phyloP scores from a whole-genome alignment of 2,888 invertebrate genomes.

The Nymphalis polychloros region DNA sequence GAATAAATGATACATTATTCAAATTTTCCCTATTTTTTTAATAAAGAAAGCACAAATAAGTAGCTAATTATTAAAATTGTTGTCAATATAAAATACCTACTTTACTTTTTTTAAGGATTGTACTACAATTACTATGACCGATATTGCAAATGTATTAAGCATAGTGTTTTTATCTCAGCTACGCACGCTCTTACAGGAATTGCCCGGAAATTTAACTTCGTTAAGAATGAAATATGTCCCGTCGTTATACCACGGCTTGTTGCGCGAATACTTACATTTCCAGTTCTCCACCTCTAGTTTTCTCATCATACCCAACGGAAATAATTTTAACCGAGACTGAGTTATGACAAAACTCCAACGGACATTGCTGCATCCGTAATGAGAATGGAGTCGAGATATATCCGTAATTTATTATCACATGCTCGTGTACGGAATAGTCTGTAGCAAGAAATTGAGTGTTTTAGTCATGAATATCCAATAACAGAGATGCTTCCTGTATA shows the following conservation, averaged over 20 bases:
- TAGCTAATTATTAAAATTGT: too few relatives aligned
- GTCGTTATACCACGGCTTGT: slow-evolving; percentile 79
- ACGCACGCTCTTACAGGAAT: slow-evolving; percentile 77
- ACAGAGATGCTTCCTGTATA: slow-evolving; percentile 36
- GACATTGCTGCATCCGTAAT: slow-evolving; percentile 81
- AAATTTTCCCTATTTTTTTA: too few relatives aligned
- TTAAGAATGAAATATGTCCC: slow-evolving; percentile 81
- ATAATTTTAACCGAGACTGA: slow-evolving; percentile 81
- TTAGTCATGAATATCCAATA: slow-evolving; percentile 50
- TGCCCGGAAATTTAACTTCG: slow-evolving; percentile 80
- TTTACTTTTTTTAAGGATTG: too few relatives aligned
- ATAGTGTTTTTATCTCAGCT: slow-evolving; percentile 75
- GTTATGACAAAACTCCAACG: slow-evolving; percentile 81
- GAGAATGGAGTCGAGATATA: slow-evolving; percentile 79
- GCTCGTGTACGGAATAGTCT: slow-evolving; percentile 56
- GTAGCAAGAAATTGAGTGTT: slow-evolving; percentile 59
- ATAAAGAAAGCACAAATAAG: too few relatives aligned
- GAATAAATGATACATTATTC: background rate
- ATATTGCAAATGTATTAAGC: background rate
- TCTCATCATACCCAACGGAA: slow-evolving; percentile 80
- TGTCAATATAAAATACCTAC: too few relatives aligned
- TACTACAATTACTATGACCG: background rate
- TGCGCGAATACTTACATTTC: slow-evolving; percentile 78
- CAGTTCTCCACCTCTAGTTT: slow-evolving; percentile 79
- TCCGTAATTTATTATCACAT: slow-evolving; percentile 76